Conservation (phyloP, 1,140 invertebrate genomes). For the Cheumatopsyche charites region DNA sequence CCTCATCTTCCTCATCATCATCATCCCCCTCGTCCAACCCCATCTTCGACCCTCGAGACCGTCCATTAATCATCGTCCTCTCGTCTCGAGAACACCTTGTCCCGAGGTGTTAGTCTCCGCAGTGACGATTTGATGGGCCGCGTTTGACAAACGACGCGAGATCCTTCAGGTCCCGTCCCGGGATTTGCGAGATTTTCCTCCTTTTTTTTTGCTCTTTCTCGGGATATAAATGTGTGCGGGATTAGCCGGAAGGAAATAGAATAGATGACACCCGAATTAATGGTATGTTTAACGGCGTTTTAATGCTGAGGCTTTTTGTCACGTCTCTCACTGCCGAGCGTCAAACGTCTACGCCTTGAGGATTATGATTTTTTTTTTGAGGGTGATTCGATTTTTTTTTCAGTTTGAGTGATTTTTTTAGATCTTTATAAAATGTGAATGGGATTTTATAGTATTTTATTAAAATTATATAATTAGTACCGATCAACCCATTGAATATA, state of each 20-base stretch:
- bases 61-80: constrained; percentile 36
- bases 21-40: constrained; percentile 25
- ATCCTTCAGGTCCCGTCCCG: constrained; percentile 39
- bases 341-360: constrained; percentile 12
- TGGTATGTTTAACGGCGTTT: constrained; percentile 40
- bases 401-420: too few species aligned
- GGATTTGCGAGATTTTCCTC: constrained; percentile 25
- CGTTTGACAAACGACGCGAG: constrained; percentile 47
- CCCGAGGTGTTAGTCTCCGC: constrained; percentile 32
- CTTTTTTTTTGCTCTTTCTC: neutral
- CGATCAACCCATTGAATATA: too few species aligned
- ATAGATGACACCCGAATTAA: constrained; percentile 40
- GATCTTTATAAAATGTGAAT: too few species aligned
- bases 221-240: constrained; percentile 36
- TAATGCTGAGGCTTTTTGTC: constrained; percentile 27
- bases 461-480: too few species aligned
- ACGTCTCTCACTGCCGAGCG: constrained; percentile 8
- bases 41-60: constrained; percentile 23
- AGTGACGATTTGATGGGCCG: constrained; percentile 45
- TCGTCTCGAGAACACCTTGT: constrained; percentile 45
- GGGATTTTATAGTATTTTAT: too few species aligned
- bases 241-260: constrained; percentile 35
- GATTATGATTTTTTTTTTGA: neutral
- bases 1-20: constrained; percentile 24
- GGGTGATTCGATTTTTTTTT: too few species aligned